phyloP scores from a whole-genome alignment of 2,888 invertebrate species.

The Lymantria monacha region DNA sequence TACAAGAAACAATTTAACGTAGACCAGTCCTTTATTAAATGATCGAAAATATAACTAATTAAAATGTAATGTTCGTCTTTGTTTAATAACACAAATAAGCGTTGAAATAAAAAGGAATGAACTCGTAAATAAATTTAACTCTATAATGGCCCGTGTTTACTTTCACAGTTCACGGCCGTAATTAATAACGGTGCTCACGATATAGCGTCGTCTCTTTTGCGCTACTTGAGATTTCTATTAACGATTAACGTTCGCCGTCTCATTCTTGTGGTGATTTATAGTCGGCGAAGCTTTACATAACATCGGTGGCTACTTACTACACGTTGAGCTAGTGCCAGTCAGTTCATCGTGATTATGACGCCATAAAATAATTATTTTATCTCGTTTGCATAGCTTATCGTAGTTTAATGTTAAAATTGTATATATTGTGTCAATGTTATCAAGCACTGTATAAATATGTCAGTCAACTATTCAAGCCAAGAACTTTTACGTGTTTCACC shows the following conservation, averaged over 20 bases:
- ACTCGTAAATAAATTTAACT: conserved; percentile 48
- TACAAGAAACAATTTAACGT: conserved; percentile 19
- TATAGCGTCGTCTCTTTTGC: conserved; percentile 37
- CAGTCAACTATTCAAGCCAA: background rate
- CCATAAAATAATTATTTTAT: conserved; percentile 69
- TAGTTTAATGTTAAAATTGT: conserved; percentile 7
- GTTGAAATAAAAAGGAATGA: conserved; percentile 39
- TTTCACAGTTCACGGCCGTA: conserved; percentile 67
- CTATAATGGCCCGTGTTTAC: conserved; percentile 60
- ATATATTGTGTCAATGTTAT: conserved; percentile 1
- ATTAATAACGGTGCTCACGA: conserved; percentile 33
- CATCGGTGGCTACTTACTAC: conserved; percentile 60
- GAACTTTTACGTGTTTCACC: background rate
- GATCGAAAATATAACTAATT: conserved; percentile 14
- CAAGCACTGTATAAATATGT: background rate
- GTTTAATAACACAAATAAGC: conserved; percentile 23
- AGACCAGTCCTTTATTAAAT: conserved; percentile 18
- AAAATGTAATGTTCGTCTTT: conserved; percentile 18
- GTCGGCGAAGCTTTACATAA: conserved; percentile 59
- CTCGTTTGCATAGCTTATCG: conserved; percentile 49
- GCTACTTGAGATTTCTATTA: conserved; percentile 13
- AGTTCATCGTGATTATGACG: conserved; percentile 66
- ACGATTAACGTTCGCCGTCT: conserved; percentile 35
- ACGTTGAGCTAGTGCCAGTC: conserved; percentile 53
- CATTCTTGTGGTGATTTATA: conserved; percentile 64